phyloP scores from a whole-genome alignment of 2,797 vertebrate genomes.

The Fistularia tabacaria region DNA sequence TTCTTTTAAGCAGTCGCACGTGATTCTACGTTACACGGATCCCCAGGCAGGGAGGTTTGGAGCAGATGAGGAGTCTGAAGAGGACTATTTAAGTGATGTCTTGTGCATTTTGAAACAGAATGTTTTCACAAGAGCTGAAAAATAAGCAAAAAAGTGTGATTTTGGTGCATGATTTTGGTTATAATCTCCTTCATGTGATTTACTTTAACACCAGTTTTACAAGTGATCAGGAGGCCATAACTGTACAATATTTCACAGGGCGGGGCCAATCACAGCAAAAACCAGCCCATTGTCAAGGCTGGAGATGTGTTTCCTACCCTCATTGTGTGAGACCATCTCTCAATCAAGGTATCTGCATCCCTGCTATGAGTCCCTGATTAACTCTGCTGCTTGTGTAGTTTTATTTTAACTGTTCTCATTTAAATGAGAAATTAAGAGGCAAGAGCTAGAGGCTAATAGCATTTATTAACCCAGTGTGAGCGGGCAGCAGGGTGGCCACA shows the following conservation, averaged over 20 bases:
- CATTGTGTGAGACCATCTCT: slow-evolving; percentile 39
- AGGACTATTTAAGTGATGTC: too few relatives aligned
- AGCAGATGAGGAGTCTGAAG: too few relatives aligned
- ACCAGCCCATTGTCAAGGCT: slow-evolving; percentile 7
- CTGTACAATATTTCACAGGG: slow-evolving; percentile 10
- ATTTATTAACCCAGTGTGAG: slow-evolving; percentile 73
- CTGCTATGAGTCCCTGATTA: slow-evolving; percentile 63
- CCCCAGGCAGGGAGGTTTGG: too few relatives aligned
- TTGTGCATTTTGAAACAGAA: too few relatives aligned
- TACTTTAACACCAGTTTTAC: too few relatives aligned
- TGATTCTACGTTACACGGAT: too few relatives aligned
- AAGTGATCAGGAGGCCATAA: too few relatives aligned
- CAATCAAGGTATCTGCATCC: slow-evolving; percentile 48
- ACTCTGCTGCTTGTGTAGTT: slow-evolving; percentile 42
- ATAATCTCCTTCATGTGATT: too few relatives aligned
- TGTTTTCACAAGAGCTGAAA: too few relatives aligned
- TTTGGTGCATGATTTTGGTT: too few relatives aligned
- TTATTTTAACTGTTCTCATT: slow-evolving; percentile 56
- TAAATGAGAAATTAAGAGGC: slow-evolving; percentile 72
- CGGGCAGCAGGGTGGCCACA: slow-evolving; percentile 34
- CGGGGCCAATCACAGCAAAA: slow-evolving; percentile 9
- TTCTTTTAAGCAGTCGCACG: too few relatives aligned
- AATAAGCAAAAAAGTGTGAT: too few relatives aligned
- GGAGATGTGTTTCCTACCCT: slow-evolving; percentile 18
- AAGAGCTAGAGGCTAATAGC: slow-evolving; percentile 70